phyloP scores from a whole-genome alignment of 1,140 invertebrate species.

The Aphis craccivora region DNA sequence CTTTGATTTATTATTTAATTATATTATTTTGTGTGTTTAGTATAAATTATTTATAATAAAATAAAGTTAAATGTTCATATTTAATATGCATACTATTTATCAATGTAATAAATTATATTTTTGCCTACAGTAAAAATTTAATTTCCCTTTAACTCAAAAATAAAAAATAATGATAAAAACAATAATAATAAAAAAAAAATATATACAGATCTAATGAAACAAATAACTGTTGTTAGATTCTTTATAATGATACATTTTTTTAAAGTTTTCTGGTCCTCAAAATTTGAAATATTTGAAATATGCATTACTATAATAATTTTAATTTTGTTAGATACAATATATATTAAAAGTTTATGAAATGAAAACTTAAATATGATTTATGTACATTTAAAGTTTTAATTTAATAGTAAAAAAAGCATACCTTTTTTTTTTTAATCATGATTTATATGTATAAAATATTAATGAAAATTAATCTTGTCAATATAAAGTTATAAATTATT shows the following conservation, averaged over 20 bases:
- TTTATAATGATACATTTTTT: too few relatives aligned
- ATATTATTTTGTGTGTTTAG: background rate
- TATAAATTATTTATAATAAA: background rate
- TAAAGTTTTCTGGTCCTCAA: background rate
- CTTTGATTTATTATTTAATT: background rate
- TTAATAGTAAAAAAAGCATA: background rate
- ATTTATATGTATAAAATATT: background rate
- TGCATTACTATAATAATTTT: background rate
- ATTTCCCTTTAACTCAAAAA: too few relatives aligned
- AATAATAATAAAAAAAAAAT: background rate
- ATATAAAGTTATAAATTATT: background rate
- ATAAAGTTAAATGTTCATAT: background rate
- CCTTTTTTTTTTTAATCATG: background rate
- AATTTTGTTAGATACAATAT: background rate
- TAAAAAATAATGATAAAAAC: background rate
- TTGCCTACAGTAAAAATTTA: too few relatives aligned
- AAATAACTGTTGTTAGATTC: too few relatives aligned
- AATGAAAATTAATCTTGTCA: background rate
- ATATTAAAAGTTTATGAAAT: background rate
- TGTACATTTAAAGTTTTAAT: background rate
- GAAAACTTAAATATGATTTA: background rate
- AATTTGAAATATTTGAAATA: background rate
- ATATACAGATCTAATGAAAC: too few relatives aligned
- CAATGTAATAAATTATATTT: too few relatives aligned
- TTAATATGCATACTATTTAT: too few relatives aligned